Conservation (phyloP, 23 tunicate species). For the Trididemnum clinides region DNA sequence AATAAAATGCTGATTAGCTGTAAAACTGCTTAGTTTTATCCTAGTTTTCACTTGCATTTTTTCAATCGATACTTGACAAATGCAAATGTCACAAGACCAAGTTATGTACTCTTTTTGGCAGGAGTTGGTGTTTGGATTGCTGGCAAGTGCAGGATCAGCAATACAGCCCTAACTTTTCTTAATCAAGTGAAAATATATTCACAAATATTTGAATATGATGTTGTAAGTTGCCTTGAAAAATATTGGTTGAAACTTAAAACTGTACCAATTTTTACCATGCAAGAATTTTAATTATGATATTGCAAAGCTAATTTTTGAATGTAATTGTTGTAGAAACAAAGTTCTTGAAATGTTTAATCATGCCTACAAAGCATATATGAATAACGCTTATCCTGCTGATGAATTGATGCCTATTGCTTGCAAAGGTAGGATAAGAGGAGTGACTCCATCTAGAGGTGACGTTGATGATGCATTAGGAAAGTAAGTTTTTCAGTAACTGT, state of each 20-base stretch:
- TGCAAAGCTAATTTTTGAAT: too few relatives aligned
- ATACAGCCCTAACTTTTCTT: neutral
- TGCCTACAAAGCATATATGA: constrained; percentile 88
- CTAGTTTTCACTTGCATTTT: too few relatives aligned
- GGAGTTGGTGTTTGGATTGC: too few relatives aligned
- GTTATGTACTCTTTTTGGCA: too few relatives aligned
- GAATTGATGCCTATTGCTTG: constrained; percentile 98
- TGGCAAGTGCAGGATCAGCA: too few relatives aligned
- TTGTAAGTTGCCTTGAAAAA: neutral
- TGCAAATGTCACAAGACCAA: too few relatives aligned
- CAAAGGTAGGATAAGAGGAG: constrained; percentile 82
- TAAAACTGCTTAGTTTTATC: too few relatives aligned
- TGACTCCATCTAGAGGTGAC: constrained; percentile 88
- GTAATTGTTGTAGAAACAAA: constrained; percentile 58
- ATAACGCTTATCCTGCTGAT: constrained; percentile 95
- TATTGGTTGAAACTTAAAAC: too few relatives aligned
- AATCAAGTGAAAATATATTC: neutral
- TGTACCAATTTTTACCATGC: too few relatives aligned
- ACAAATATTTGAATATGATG: neutral
- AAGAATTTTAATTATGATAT: too few relatives aligned
- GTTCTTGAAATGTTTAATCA: constrained; percentile 90
- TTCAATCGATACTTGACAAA: too few relatives aligned
- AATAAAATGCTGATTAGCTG: too few relatives aligned
- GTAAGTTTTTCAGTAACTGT: constrained; percentile 44
- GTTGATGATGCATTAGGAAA: constrained; percentile 95